Percentiles rank a stretch among this genome's conserved stretches.
phyloP scores from a whole-genome alignment of 1,140 invertebrate species.

The Neodiprion virginianus region DNA sequence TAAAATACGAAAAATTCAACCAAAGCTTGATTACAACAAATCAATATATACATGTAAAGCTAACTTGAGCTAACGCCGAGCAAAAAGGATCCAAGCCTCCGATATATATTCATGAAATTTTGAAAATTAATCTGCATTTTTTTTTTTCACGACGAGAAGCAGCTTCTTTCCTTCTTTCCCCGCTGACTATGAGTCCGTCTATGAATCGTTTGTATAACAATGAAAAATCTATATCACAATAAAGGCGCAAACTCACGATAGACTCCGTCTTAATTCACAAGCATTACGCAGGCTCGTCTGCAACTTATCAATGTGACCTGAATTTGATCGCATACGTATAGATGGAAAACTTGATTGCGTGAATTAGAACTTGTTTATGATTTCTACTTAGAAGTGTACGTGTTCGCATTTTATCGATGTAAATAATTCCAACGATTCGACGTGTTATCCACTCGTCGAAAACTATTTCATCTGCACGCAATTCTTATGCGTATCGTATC shows the following conservation, averaged over 20 bases:
- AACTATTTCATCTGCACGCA: too few species aligned
- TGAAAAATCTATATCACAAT: conserved; percentile 19
- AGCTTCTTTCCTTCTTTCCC: conserved; percentile 6
- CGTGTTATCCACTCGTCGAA: too few species aligned
- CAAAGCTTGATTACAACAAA: neutral
- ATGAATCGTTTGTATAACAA: conserved; percentile 2
- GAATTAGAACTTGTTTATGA: too few species aligned
- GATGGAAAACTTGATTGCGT: too few species aligned
- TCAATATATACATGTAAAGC: neutral
- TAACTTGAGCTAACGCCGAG: neutral
- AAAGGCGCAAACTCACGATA: conserved; percentile 18
- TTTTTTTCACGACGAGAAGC: neutral
- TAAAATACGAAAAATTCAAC: neutral
- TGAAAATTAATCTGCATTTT: neutral
- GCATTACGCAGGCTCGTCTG: neutral
- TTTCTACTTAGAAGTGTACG: too few species aligned
- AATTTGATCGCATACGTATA: too few species aligned
- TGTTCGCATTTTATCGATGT: too few species aligned
- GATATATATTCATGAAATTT: neutral
- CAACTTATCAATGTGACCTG: too few species aligned
- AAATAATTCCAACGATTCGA: too few species aligned
- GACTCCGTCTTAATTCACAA: neutral
- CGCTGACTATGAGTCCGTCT: neutral
- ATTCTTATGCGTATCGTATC: too few species aligned
- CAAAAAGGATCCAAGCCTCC: neutral